Evolutionary conservation across 2,113 vertebrate genomes (phyloP), one percentile per base, ranked within the genome.

Genomic region (Chamaea fasciata): DNA sequence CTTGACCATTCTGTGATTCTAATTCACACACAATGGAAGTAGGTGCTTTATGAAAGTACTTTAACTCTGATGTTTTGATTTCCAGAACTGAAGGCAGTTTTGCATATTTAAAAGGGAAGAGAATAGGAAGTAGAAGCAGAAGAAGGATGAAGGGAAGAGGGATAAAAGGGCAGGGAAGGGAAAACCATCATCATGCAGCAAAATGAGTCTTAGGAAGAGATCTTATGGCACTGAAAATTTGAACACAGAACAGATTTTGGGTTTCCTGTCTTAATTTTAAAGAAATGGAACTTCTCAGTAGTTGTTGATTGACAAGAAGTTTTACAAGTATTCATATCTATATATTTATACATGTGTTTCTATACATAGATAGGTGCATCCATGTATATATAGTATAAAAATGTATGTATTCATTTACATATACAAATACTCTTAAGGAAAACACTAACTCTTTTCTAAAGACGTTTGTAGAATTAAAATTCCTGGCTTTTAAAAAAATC

Each of bases 401-500:
- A 37, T 6, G 4, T 42, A 37, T 20, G 39, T 59, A 15, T 42
- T 42, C 4, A 31, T 52, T 41, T 60, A 21, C 17, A 28, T 49
- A 22, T 26, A 9, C 19, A 46, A 57, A 62, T 30, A 16, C 9
- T 50, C 50, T 37, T 47, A 57, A 27, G 60, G 31, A 49, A 79
- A 90, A 37, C 2, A 8, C 10, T 62, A 71, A 33, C 16, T 62
- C 4, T 62, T 82, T 75, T 67, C 19, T 44, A 26, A 65, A 49
- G 5, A 19, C 9, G 9, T n/a, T 23, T 79, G 13, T 28, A 53
- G 2, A 55, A 35, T 49, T 37, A 44, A 82, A 94, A 46, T 1
- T 4, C 28, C 2, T 3, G 15, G 0, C 18, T 63, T 47, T 30
- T 0, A 4, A 13, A 11, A 42, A 57, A 39, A 18, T 67, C 5